Conservation (phyloP, 2,113 vertebrate genomes). For the Pyrgilauda ruficollis region DNA sequence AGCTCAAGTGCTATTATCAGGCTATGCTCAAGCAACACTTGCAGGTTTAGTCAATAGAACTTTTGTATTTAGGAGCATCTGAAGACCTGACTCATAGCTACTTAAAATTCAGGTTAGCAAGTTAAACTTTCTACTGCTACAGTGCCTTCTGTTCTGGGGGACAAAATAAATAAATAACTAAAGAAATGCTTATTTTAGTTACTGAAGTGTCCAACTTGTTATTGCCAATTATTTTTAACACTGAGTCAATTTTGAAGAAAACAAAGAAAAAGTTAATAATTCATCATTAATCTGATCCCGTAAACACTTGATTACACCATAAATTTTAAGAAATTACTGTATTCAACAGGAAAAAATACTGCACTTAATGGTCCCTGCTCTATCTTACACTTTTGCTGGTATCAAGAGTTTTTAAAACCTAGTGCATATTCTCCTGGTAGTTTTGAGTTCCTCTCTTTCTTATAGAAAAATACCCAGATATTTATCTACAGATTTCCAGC, state of each 20-base stretch:
- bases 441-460: neutral
- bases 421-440: neutral
- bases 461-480: neutral
- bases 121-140: neutral
- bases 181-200: neutral
- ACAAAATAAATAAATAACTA: neutral
- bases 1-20: conserved; percentile 34
- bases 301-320: neutral
- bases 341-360: neutral
- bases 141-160: neutral
- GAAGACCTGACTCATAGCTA: neutral
- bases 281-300: neutral
- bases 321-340: neutral
- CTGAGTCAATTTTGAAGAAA: neutral
- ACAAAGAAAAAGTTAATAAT: neutral
- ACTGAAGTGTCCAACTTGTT: neutral
- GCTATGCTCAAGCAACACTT: conserved; percentile 4
- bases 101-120: conserved; percentile 22
- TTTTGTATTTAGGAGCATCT: neutral
- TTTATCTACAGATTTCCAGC: neutral
- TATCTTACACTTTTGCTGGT: neutral
- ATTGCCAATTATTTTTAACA: neutral
- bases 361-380: neutral
- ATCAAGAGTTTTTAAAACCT: neutral
- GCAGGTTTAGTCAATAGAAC: conserved; percentile 21